Percentiles rank a stretch among this genome's conserved stretches.
Conservation (phyloP, 2,888 invertebrate genomes). For the Blastobasis adustella region DNA sequence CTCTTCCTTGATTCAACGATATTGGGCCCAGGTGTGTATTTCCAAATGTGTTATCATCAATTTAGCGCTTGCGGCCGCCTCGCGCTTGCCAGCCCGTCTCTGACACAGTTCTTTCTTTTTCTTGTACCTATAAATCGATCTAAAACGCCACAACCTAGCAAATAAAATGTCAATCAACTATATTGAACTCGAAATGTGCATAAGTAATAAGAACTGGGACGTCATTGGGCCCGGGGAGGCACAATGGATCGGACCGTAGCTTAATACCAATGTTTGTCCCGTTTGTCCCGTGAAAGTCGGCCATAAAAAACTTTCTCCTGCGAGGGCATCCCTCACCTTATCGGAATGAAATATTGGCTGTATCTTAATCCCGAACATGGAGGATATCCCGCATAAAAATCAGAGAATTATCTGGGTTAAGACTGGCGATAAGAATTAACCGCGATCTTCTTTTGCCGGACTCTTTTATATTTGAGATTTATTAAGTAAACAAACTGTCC, state of each 20-base stretch:
- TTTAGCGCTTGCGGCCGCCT: conserved; percentile 3
- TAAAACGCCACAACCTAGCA: not conserved
- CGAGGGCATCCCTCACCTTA: conserved; percentile 1
- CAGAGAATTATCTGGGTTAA: conserved; percentile 1
- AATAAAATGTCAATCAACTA: not conserved
- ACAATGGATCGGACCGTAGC: too few relatives aligned
- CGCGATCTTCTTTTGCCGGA: too few relatives aligned
- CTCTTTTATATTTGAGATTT: too few relatives aligned
- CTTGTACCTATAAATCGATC: not conserved
- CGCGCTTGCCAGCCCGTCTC: not conserved
- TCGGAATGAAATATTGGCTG: conserved; percentile 2
- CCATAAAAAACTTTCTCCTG: conserved; percentile 7
- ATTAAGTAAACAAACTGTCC: too few relatives aligned
- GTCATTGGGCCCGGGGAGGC: too few relatives aligned
- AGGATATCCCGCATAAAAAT: not conserved
- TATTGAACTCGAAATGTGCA: too few relatives aligned
- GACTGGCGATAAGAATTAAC: too few relatives aligned
- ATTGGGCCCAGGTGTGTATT: conserved; percentile 6
- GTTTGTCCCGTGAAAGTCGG: conserved; percentile 6
- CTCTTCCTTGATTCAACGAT: not conserved
- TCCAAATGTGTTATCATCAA: conserved; percentile 6
- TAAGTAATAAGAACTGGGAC: too few relatives aligned
- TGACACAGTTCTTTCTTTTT: not conserved
- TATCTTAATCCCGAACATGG: not conserved
- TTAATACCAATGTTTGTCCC: conserved; percentile 3